Base-by-base conservation (phyloP, 2,888 invertebrate genomes). In the Leptopilina drosophilae region DNA sequence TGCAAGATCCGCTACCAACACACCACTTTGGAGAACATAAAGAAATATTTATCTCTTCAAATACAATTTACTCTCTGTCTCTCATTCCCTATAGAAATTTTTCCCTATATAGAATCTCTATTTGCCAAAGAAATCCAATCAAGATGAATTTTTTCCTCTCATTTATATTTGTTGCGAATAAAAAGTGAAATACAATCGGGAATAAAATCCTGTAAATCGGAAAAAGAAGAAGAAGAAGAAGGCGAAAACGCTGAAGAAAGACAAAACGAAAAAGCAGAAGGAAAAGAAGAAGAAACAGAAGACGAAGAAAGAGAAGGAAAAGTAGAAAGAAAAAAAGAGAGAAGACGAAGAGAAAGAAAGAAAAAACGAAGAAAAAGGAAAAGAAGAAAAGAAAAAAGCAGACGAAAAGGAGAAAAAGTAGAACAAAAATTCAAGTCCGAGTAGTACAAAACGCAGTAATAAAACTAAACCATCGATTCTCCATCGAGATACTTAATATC, bases 391-490 rank as follows among this genome's bases (percentile, higher is more conserved):
- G 20, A 20, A 20, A 20, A 20, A 20, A 20, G 20, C 20, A 20
- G 20, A 20, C 20, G 20, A 7, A 20, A 62, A 62, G n/a, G 20
- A 20, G 20, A 42, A 42, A 42, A 42, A 42, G 7, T 8, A 42
- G 8, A 42, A 42, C 6, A 53, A 69, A 69, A 53, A 49, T 12
- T 14, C 33, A 26, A 69, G 69, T 53, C 26, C 26, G n/a, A 53
- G 53, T 69, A 69, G 53, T 69, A 14, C 33, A 53, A 33, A 53
- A 69, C 12, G 12, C 20, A 53, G 53, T 20, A 69, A 46, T 53
- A 69, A 69, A 53, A 49, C 42, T 42, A 20, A 14, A 53, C 53
- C 5, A 26, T 69, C 53, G 53, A 69, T 69, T 69, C 69, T 69
- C 69, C 53, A 69, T 69, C 26, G 15, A 53, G 53, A 53, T 53